Evolutionary conservation across 2,113 vertebrate genomes (phyloP).

Genomic region (Campylomormyrus numenius): DNA sequence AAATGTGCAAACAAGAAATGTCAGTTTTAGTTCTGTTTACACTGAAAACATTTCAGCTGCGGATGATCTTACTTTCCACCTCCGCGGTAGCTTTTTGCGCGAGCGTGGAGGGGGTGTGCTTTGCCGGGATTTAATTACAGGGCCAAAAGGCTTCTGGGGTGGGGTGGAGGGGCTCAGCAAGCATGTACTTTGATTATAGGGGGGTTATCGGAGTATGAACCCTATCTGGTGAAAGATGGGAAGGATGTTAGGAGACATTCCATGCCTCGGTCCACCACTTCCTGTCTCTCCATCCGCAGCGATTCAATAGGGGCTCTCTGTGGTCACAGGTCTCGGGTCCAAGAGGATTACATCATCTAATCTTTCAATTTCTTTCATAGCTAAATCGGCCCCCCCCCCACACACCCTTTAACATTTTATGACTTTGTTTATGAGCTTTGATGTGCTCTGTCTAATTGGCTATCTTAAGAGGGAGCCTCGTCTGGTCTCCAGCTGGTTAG

Average conservation of each 20-base stretch:
- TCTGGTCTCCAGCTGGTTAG: conserved; percentile 11
- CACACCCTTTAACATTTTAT: conserved; percentile 1
- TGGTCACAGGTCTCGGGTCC: conserved; percentile 13
- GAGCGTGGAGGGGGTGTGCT: not conserved
- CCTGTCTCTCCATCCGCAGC: conserved; percentile 12
- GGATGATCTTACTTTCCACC: not conserved
- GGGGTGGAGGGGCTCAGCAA: conserved; percentile 35
- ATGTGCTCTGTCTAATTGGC: conserved; percentile 1
- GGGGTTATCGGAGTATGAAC: conserved; percentile 48
- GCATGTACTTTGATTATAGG: not conserved
- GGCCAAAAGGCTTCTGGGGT: conserved; percentile 40
- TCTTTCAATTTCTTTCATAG: conserved; percentile 14
- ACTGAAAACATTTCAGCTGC: not conserved
- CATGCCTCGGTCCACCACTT: not conserved
- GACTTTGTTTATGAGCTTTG: conserved; percentile 20
- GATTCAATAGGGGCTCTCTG: conserved; percentile 5
- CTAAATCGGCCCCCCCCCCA: conserved; percentile 3
- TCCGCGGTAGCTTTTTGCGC: not conserved
- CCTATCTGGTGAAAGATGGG: not conserved
- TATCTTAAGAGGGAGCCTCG: conserved; percentile 16
- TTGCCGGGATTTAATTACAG: conserved; percentile 36
- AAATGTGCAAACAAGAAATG: not conserved
- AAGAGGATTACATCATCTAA: conserved; percentile 22
- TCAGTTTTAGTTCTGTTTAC: not conserved
- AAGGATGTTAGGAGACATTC: not conserved